Evolutionary conservation across 2,113 vertebrate species (phyloP).

Genomic region (Thryonomys swinderianus): DNA sequence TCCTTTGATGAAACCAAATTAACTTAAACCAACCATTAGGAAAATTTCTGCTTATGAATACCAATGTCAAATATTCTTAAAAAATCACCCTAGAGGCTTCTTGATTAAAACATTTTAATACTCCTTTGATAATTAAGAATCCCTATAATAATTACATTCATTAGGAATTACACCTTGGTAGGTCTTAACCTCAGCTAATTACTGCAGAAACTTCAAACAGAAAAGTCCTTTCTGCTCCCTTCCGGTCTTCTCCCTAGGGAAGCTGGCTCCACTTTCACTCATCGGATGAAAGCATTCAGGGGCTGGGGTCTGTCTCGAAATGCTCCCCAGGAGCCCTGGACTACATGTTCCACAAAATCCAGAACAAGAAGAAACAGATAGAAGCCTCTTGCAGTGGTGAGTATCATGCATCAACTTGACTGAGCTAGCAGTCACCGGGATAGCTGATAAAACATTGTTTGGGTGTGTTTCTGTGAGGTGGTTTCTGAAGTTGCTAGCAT

Average conservation of each 20-base stretch:
- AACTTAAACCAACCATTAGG: slow-evolving; percentile 65
- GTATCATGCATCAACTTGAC: neutral
- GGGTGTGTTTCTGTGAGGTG: neutral
- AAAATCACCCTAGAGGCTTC: slow-evolving; percentile 45
- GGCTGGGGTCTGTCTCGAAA: neutral
- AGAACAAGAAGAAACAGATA: neutral
- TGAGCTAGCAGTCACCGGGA: neutral
- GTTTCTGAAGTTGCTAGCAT: neutral
- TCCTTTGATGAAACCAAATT: slow-evolving; percentile 75
- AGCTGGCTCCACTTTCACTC: neutral
- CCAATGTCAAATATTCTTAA: slow-evolving; percentile 37
- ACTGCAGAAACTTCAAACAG: slow-evolving; percentile 53
- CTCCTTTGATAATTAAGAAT: slow-evolving; percentile 67
- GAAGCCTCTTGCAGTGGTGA: neutral
- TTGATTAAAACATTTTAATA: slow-evolving; percentile 45
- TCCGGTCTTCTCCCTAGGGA: neutral
- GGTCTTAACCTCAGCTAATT: slow-evolving; percentile 31
- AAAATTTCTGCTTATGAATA: neutral
- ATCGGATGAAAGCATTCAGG: neutral
- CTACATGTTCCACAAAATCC: neutral
- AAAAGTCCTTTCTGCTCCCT: neutral
- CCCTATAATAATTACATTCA: slow-evolving; percentile 34
- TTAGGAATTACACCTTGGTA: slow-evolving; percentile 47
- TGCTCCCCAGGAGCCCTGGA: neutral
- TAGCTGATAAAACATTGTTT: neutral